Percentiles rank a stretch among this genome's conserved stretches.
Conservation (phyloP, 2,797 vertebrate species). For the Xiphophorus birchmanni region DNA sequence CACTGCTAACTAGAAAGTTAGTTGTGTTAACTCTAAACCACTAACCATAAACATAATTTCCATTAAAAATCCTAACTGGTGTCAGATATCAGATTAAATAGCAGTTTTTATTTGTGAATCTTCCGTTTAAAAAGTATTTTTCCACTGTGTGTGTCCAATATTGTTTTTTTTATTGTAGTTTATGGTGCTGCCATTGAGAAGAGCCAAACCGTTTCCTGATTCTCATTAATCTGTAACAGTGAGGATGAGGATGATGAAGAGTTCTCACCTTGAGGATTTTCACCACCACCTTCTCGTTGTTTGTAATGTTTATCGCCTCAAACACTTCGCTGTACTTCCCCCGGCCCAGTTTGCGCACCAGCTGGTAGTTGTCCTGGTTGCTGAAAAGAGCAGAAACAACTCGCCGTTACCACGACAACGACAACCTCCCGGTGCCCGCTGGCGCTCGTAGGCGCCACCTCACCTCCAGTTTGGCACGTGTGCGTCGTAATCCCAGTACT, state of each 20-base stretch:
- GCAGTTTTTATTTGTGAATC: not conserved
- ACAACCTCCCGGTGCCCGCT: not conserved
- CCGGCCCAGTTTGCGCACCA: constrained; percentile 95
- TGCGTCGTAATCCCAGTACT: constrained; percentile 97
- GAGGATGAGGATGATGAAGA: not conserved
- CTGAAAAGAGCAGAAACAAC: constrained; percentile 68
- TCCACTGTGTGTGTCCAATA: no score
- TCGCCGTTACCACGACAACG: constrained; percentile 1
- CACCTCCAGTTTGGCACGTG: constrained; percentile 98
- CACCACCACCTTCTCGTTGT: constrained; percentile 96
- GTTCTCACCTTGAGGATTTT: constrained; percentile 96
- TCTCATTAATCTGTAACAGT: not conserved
- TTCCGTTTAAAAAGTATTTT: no score
- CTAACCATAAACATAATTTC: no score
- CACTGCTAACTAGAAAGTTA: no score
- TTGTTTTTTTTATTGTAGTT: no score
- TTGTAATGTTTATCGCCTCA: constrained; percentile 98
- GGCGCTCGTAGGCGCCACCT: not conserved
- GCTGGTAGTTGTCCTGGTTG: constrained; percentile 98
- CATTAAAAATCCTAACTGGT: no score
- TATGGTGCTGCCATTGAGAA: no score
- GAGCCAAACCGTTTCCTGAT: no score
- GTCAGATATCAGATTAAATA: no score
- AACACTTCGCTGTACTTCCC: constrained; percentile 99
- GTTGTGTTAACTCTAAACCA: no score